Percentiles rank a stretch among this genome's conserved stretches.
phyloP scores from a whole-genome alignment of 1,140 invertebrate species.

The Pseudomyrmex flavicornis region DNA sequence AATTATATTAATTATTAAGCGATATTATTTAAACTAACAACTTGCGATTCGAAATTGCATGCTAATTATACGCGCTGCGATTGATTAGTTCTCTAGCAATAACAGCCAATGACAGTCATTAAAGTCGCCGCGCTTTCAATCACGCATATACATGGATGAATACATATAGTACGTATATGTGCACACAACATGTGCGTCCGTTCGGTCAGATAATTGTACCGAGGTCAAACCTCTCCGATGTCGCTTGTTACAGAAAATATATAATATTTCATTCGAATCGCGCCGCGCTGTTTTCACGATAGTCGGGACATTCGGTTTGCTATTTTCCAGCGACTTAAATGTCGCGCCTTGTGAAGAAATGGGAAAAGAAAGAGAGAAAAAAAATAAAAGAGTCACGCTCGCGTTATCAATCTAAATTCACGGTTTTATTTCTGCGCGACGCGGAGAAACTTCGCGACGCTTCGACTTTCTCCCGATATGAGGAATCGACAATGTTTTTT shows the following conservation, averaged over 20 bases:
- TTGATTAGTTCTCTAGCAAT: constrained; percentile 28
- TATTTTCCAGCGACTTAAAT: background rate
- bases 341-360: background rate
- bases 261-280: background rate
- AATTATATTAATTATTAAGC: too few relatives aligned
- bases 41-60: constrained; percentile 39
- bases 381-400: background rate
- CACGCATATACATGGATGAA: background rate
- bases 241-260: constrained; percentile 14
- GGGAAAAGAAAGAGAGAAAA: background rate
- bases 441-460: constrained; percentile 1
- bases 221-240: constrained; percentile 16
- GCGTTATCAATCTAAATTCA: constrained; percentile 10
- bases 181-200: background rate
- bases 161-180: too few relatives aligned
- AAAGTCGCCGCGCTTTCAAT: constrained; percentile 38
- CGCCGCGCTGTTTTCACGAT: background rate
- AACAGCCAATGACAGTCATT: constrained; percentile 20
- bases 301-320: background rate
- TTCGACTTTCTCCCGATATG: constrained; percentile 18
- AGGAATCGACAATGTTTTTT: background rate
- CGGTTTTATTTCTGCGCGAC: background rate
- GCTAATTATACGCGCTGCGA: constrained; percentile 42
- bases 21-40: constrained; percentile 42
- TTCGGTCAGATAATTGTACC: constrained; percentile 52